Evolutionary conservation across 2,797 vertebrate genomes (phyloP).

Genomic region (Stomatorhinus walkeri): DNA sequence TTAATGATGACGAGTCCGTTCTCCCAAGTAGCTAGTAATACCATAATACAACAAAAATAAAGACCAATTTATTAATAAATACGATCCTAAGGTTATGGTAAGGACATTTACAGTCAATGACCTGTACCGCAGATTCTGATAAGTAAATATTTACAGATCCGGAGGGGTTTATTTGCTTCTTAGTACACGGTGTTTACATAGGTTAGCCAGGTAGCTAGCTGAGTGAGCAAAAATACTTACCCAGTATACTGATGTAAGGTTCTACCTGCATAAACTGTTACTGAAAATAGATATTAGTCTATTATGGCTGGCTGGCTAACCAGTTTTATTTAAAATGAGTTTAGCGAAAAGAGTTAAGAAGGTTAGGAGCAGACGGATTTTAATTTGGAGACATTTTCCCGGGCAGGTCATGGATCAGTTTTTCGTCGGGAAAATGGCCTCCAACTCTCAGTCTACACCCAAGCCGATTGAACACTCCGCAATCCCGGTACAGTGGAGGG

Average conservation of each 20-base stretch:
- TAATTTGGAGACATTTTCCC: not conserved
- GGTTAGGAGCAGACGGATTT: not conserved
- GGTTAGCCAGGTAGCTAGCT: not conserved
- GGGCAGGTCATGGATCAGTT: constrained; percentile 36
- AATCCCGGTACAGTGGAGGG: not conserved
- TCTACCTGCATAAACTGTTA: not conserved
- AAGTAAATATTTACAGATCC: not conserved
- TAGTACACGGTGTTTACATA: not conserved
- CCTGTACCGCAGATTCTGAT: not conserved
- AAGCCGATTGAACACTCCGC: constrained; percentile 24
- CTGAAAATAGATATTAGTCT: not conserved
- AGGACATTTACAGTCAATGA: not conserved
- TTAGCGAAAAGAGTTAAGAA: not conserved
- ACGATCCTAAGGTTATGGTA: not conserved
- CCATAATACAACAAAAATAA: not conserved
- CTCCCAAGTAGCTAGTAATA: not conserved
- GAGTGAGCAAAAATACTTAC: not conserved
- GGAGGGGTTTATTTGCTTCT: not conserved
- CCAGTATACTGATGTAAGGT: not conserved
- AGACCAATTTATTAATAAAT: not conserved
- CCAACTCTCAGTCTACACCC: constrained; percentile 36
- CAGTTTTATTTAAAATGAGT: not conserved
- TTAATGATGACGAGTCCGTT: not conserved
- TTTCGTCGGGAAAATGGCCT: constrained; percentile 28
- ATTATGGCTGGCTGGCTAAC: not conserved